Evolutionary conservation across 1,140 invertebrate species (phyloP).

Genomic region (Orius insidiosus): DNA sequence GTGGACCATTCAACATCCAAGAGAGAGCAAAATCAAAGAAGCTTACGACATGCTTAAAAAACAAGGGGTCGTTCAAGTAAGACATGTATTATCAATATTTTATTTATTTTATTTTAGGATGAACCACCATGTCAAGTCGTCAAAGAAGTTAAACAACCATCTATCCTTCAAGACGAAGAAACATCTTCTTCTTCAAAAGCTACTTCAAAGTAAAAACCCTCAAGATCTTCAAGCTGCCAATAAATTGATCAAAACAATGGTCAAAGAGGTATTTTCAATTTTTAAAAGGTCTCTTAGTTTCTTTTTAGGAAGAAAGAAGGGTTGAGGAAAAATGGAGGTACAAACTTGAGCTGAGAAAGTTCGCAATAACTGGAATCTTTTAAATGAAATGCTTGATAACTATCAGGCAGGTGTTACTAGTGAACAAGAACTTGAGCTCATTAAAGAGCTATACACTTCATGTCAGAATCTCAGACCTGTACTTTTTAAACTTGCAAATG

Average conservation of each 20-base stretch:
- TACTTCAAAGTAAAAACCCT: conserved; percentile 86
- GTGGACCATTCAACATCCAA: conserved; percentile 68
- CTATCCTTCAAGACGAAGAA: conserved; percentile 77
- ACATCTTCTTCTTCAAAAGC: conserved; percentile 69
- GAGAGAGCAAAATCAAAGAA: conserved; percentile 72
- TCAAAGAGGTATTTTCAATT: conserved; percentile 52
- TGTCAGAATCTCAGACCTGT: conserved; percentile 55
- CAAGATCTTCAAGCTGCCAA: conserved; percentile 92
- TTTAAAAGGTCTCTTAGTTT: conserved; percentile 5
- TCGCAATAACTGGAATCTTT: conserved; percentile 63
- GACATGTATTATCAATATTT: not conserved
- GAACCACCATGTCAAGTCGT: conserved; percentile 6
- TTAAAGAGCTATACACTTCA: conserved; percentile 66
- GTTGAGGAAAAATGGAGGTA: conserved; percentile 58
- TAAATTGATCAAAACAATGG: conserved; percentile 84
- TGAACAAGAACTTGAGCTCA: conserved; percentile 59
- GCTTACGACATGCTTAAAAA: conserved; percentile 89
- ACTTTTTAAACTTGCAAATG: conserved; percentile 51
- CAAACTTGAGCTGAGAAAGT: conserved; percentile 68
- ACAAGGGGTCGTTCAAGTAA: conserved; percentile 68
- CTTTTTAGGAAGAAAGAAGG: conserved; percentile 60
- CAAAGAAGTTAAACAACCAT: conserved; percentile 25
- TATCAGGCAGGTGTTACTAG: conserved; percentile 41
- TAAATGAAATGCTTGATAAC: conserved; percentile 72
- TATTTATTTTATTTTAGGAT: conserved; percentile 7